phyloP scores from a whole-genome alignment of 2,113 vertebrate species.

The Empidonax traillii region DNA sequence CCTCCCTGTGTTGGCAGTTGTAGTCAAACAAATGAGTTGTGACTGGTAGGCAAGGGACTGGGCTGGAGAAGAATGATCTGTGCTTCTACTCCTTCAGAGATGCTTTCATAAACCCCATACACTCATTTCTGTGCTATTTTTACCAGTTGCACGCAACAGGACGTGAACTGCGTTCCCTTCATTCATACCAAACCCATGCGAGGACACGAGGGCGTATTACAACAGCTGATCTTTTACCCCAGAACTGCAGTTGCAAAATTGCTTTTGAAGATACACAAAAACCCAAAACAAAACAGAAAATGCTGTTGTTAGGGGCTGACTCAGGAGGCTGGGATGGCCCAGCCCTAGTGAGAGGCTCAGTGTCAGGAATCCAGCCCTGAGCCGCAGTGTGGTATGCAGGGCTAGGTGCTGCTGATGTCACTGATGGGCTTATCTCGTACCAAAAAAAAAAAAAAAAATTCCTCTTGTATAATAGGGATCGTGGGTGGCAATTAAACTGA shows the following conservation, averaged over 20 bases:
- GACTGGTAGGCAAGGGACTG: neutral
- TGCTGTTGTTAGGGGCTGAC: conserved; percentile 57
- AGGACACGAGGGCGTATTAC: neutral
- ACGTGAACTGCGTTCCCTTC: neutral
- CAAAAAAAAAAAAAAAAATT: neutral
- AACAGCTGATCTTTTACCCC: conserved; percentile 23
- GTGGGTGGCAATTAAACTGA: conserved; percentile 44
- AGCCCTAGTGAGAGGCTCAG: neutral
- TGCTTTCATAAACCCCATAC: accelerated
- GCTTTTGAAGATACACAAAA: neutral
- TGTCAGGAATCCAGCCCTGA: conserved; percentile 6
- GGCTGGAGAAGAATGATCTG: neutral
- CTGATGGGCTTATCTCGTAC: conserved; percentile 27
- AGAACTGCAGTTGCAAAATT: conserved; percentile 17
- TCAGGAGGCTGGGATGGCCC: conserved; percentile 34
- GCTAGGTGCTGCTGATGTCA: conserved; percentile 57
- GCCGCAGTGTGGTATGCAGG: neutral
- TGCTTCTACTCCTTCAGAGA: neutral
- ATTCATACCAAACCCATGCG: neutral
- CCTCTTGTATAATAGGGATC: neutral
- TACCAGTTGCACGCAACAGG: neutral
- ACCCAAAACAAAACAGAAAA: conserved; percentile 48
- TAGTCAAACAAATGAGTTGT: neutral
- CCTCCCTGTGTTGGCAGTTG: neutral
- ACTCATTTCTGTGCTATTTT: neutral